These are phyloP conservation scores for Popillia japonica DNA, from an alignment of 1,140 invertebrate genomes.

Conservation along the genomic window DNA sequence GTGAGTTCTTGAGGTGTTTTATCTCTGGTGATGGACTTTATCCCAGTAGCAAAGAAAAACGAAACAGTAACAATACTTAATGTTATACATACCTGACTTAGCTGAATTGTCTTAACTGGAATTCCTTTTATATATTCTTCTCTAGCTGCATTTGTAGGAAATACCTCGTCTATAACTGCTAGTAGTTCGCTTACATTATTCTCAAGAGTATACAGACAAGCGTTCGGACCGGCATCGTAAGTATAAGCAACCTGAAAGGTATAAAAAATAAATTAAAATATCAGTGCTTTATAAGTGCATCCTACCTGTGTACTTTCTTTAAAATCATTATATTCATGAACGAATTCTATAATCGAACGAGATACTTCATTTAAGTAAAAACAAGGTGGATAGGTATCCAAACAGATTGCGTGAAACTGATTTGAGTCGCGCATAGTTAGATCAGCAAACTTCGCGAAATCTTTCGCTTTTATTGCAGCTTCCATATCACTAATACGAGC, in stretches of 20 bases:
- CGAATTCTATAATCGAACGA: slow-evolving; percentile 77
- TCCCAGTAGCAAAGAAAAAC: not conserved
- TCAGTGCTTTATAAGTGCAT: not conserved
- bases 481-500: slow-evolving; percentile 74
- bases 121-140: slow-evolving; percentile 68
- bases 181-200: slow-evolving; percentile 76
- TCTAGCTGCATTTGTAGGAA: slow-evolving; percentile 66
- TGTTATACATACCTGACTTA: slow-evolving; percentile 24
- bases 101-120: not conserved
- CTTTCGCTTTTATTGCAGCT: slow-evolving; percentile 75
- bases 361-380: slow-evolving; percentile 92
- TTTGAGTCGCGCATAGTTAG: slow-evolving; percentile 98
- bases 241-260: slow-evolving; percentile 85
- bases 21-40: not conserved
- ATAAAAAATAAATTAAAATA: slow-evolving; percentile 22
- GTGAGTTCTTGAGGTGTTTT: slow-evolving; percentile 71
- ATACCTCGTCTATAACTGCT: slow-evolving; percentile 73
- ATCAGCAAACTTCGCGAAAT: slow-evolving; percentile 91
- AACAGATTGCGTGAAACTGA: slow-evolving; percentile 93
- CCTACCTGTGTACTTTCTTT: slow-evolving; percentile 69
- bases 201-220: slow-evolving; percentile 87
- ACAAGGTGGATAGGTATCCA: slow-evolving; percentile 95
- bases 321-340: slow-evolving; percentile 83
- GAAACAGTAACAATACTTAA: too few relatives aligned
- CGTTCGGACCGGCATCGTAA: slow-evolving; percentile 98